phyloP scores from a whole-genome alignment of 2,113 vertebrate genomes.

The Gopherus evgoodei region DNA sequence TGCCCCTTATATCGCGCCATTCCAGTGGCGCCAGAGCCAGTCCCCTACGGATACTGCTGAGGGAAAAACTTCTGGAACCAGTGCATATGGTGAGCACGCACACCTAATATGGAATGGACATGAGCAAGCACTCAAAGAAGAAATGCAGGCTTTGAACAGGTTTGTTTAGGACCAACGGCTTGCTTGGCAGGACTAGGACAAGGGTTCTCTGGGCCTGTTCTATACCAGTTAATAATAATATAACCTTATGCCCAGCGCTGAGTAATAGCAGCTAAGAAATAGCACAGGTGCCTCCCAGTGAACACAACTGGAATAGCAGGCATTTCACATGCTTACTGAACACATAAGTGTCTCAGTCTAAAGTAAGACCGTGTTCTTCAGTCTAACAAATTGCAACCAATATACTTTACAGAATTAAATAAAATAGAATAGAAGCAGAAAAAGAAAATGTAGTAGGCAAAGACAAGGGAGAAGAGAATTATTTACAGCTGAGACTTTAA shows the following conservation, averaged over 20 bases:
- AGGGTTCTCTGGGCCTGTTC: not conserved
- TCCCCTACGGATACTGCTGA: too few relatives aligned
- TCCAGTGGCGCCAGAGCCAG: too few relatives aligned
- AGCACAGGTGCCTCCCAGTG: conserved; percentile 65
- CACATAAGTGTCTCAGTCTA: too few relatives aligned
- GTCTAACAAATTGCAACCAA: not conserved
- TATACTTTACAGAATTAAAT: not conserved
- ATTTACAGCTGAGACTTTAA: not conserved
- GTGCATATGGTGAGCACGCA: too few relatives aligned
- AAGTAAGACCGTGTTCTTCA: not conserved
- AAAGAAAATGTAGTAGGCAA: not conserved
- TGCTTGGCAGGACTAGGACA: not conserved
- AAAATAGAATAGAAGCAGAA: not conserved
- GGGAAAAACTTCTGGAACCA: too few relatives aligned
- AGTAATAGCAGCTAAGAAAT: not conserved
- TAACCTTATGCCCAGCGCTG: not conserved
- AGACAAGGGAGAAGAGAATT: not conserved
- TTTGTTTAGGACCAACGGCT: not conserved
- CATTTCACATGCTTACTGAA: not conserved
- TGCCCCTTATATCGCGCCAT: too few relatives aligned
- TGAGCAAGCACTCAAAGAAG: too few relatives aligned
- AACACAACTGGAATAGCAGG: conserved; percentile 61
- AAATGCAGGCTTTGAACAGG: not conserved
- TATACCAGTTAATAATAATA: not conserved
- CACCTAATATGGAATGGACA: too few relatives aligned